These are phyloP conservation scores for Dicycla oo DNA, from an alignment of 2,888 invertebrate species.

Conservation along the genomic window DNA sequence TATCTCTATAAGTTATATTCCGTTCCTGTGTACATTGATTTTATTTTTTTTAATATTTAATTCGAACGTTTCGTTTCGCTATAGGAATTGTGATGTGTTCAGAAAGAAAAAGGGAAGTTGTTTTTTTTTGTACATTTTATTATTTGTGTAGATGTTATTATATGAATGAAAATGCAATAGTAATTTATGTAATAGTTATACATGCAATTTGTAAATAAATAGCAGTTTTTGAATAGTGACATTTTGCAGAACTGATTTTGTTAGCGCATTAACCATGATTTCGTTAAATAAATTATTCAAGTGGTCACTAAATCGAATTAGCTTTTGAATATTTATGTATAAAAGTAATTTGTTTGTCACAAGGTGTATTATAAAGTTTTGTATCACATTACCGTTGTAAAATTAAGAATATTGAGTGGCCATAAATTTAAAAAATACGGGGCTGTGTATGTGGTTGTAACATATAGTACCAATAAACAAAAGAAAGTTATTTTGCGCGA, in stretches of 20 bases:
- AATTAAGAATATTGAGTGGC: slow-evolving; percentile 88
- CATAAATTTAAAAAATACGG: slow-evolving; percentile 79
- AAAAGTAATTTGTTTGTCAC: slow-evolving; percentile 69
- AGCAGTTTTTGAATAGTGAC: slow-evolving; percentile 77
- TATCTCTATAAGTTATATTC: slow-evolving; percentile 87
- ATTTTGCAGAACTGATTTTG: slow-evolving; percentile 66
- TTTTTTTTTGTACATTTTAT: slow-evolving; percentile 86
- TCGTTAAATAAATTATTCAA: slow-evolving; percentile 65
- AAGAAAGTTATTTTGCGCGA: slow-evolving; percentile 58
- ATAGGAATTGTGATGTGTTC: slow-evolving; percentile 89
- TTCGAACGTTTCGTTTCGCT: slow-evolving; percentile 67
- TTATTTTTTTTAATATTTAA: slow-evolving; percentile 75
- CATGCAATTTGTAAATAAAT: slow-evolving; percentile 86
- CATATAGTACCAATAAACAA: slow-evolving; percentile 37
- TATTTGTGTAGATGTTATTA: slow-evolving; percentile 86
- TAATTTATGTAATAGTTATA: slow-evolving; percentile 89
- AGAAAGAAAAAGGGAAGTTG: slow-evolving; percentile 78
- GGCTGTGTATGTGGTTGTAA: slow-evolving; percentile 75
- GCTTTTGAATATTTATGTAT: slow-evolving; percentile 69
- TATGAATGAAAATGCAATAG: slow-evolving; percentile 89
- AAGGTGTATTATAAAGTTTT: slow-evolving; percentile 77
- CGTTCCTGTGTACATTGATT: slow-evolving; percentile 87
- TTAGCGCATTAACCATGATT: slow-evolving; percentile 69
- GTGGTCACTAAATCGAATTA: slow-evolving; percentile 78
- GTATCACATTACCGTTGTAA: slow-evolving; percentile 83